Conservation (phyloP, 2,113 vertebrate genomes). For the Syrmaticus mikado region DNA sequence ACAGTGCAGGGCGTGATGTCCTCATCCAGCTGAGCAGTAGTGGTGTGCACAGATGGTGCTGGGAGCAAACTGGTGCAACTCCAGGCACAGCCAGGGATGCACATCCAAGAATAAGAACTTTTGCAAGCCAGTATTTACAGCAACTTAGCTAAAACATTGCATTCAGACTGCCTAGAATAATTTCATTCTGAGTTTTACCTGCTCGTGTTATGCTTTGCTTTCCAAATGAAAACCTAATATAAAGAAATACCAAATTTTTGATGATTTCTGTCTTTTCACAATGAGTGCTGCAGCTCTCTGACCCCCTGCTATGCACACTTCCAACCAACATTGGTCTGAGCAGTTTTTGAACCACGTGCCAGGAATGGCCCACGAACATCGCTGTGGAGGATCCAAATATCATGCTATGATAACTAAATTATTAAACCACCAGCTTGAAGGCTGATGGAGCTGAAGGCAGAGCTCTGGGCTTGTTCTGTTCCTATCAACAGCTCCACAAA, state of each 20-base stretch:
- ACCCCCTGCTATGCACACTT: rapidly evolving
- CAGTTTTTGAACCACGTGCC: neutral
- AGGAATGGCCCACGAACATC: no score
- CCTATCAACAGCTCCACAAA: neutral
- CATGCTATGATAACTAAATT: neutral
- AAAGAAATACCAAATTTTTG: neutral
- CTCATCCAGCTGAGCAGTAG: neutral
- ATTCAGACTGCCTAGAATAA: neutral
- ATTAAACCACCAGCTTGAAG: neutral
- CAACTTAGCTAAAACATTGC: neutral
- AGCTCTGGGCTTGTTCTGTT: neutral
- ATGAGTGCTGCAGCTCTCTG: neutral
- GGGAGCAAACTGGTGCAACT: neutral
- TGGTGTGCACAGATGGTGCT: neutral
- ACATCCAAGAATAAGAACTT: neutral
- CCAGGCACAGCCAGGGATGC: neutral
- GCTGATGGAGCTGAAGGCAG: neutral
- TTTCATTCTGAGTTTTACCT: neutral
- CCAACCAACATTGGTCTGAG: neutral
- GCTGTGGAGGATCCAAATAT: rapidly evolving
- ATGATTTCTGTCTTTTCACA: neutral
- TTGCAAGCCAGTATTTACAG: neutral
- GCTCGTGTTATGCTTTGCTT: rapidly evolving
- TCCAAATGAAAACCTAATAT: neutral
- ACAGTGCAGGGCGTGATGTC: constrained; percentile 14